Evolutionary conservation across 2,888 invertebrate species (phyloP), one percentile per base, ranked within the genome.

Genomic region (Horisme vitalbata): DNA sequence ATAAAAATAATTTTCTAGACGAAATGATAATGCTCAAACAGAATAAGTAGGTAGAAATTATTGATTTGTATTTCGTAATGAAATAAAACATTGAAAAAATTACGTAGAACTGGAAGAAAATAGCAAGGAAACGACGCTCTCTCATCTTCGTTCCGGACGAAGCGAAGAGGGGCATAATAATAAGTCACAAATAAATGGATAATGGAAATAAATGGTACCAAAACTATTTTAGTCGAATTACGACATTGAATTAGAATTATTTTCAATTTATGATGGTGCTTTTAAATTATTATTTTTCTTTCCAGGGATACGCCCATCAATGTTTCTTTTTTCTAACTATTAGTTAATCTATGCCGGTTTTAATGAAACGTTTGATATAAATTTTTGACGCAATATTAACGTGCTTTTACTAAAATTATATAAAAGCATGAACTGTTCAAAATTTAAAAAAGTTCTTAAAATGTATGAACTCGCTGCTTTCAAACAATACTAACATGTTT

Each of bases 391-490:
- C 41, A 12, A 28, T 24, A 26, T 31, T 20, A 31, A 41, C 38
- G 20, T 34, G 45, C 50, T 45, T 45, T 8, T 41, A 51, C 35
- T 45, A 45, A 51, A 45, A 37, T 30, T 7, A 37, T 30, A 35
- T 21, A 32, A 36, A 11, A 34, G 14, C 41, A 28, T 21, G 24
- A 26, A 12, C 15, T 31, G 36, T 36, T 36, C 15, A 18, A 37
- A 46, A 33, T 35, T 50, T 52, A 28, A 47, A 24, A 38, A 20
- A 33, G 4, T 18, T 21, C 52, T 43, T 50, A 59, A 60, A 54
- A 49, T 38, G 23, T 34, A 38, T 38, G 30, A 55, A 50, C 44
- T 61, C 56, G 52, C 52, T 55, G 52, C 38, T 35, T 39, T 39
- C 18, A 33, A 33, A 31, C 20, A 35, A 30, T 35, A 45, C 37